A percentile compares a stretch with the other conserved stretches of the same genome.
Evolutionary conservation across 2,113 vertebrate species (phyloP).

Genomic region (Mus spicilegus): DNA sequence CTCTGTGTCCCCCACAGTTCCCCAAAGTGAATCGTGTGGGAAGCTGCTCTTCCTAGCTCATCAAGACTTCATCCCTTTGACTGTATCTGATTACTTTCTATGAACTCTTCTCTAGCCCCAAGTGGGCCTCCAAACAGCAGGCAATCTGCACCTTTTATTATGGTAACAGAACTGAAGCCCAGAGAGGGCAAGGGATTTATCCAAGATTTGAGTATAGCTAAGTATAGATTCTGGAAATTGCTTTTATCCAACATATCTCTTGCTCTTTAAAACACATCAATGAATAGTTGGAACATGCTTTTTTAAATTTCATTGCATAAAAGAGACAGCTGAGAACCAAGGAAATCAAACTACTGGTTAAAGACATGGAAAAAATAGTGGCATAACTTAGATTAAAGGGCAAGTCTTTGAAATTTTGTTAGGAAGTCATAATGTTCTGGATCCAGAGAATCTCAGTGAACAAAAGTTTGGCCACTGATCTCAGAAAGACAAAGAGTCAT

Average conservation of each 20-base stretch:
- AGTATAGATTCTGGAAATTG: slow-evolving; percentile 15
- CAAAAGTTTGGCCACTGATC: neutral
- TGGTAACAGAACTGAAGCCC: neutral
- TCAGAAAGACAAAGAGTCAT: neutral
- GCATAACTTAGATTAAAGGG: neutral
- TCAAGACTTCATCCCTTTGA: neutral
- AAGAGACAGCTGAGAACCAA: neutral
- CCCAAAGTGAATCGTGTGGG: neutral
- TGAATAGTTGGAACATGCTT: neutral
- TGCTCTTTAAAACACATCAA: slow-evolving; percentile 33
- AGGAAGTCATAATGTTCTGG: neutral
- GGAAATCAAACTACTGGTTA: slow-evolving; percentile 1
- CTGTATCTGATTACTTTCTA: neutral
- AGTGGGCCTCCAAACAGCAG: neutral
- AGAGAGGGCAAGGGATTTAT: neutral
- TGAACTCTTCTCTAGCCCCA: neutral
- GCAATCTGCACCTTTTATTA: neutral
- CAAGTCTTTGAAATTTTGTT: slow-evolving; percentile 23
- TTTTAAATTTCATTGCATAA: slow-evolving; percentile 11
- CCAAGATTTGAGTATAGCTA: neutral
- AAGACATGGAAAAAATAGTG: neutral
- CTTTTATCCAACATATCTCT: neutral
- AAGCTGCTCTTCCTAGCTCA: neutral
- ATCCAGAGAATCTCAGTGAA: neutral
- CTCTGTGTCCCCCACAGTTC: neutral